Base-by-base conservation (phyloP, 2,797 vertebrate genomes). In the Enteromius trimaculatus region DNA sequence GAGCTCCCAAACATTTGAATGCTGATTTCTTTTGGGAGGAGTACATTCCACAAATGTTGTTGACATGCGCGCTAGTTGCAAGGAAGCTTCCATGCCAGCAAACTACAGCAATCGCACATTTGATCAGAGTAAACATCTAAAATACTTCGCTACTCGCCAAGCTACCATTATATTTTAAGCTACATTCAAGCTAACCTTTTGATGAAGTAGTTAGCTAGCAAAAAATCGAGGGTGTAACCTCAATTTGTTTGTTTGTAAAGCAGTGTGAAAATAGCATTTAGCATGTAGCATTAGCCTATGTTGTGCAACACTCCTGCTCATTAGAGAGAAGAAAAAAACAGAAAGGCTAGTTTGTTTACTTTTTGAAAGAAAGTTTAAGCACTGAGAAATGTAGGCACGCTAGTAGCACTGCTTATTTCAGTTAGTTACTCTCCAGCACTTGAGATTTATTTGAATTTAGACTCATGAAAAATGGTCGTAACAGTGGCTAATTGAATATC, bases 381-480 rank as follows among this genome's bases (percentile, higher is more conserved):
- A 51, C 26, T 31, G 14, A 31, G 23, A 34, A 37, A 37, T 37
- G 0, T 37, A 16, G 51, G 23, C 51, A 75, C 6, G 6, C 29
- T 16, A 16, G 21, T 16, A 75, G 51, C 3, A 1, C n/a, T 58
- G 21, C 23, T 29, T 6, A 16, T 62, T 62, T 29, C 6, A 62
- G 26, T 3, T 29, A 62, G 26, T 34, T 14, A 21, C 17, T 72
- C 26, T 19, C 26, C 9, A 34, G 21, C 71, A 23, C 34, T 34
- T 55, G 55, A 26, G 49, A 82, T 84, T 58, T 49, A 64, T 79
- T n/a, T 76, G 31, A 72, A 64, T 69, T 23, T 6, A 16, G 31
- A 23, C 34, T 31, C 29, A 23, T 29, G 16, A 39, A 84, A 51
- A 68, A 83, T 66, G 19, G 2, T 65, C 16, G 10, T 83, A 49